Percentiles rank a stretch among this genome's conserved stretches.
phyloP scores from a whole-genome alignment of 92 coral and sea anemone genomes.

The Actinernus sp. region DNA sequence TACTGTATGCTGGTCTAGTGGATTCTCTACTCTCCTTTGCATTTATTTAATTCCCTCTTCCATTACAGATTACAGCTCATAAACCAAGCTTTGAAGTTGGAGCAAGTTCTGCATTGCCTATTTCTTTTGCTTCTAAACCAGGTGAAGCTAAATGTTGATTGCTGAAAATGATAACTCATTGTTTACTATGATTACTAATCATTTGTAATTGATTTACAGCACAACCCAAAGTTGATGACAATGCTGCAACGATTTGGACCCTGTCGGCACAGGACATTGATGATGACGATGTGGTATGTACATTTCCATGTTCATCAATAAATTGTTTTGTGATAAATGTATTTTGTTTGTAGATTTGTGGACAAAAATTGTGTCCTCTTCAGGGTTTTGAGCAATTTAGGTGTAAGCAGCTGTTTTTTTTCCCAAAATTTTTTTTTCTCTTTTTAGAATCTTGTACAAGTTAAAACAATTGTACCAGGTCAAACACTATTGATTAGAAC shows the following conservation, averaged over 20 bases:
- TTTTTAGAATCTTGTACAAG: no score
- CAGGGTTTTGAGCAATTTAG: no score
- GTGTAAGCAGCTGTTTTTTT: no score
- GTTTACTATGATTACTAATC: not conserved
- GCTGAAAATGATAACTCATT: no score
- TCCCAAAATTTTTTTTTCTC: no score
- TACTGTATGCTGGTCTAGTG: no score
- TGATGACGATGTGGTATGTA: conserved; percentile 88
- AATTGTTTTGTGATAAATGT: no score
- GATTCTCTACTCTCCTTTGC: not conserved
- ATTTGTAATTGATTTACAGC: conserved; percentile 20
- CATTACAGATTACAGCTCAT: conserved; percentile 70
- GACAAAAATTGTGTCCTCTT: no score
- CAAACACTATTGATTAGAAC: no score
- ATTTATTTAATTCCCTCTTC: not conserved
- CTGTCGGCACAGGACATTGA: conserved; percentile 95
- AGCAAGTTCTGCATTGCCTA: conserved; percentile 76
- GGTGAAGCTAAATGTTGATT: conserved; percentile 37
- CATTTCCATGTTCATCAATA: no score
- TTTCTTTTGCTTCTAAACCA: conserved; percentile 74
- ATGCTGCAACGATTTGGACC: conserved; percentile 94
- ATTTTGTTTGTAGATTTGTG: no score
- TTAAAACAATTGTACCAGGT: no score
- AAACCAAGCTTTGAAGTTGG: conserved; percentile 98
- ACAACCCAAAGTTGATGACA: conserved; percentile 75